phyloP scores from a whole-genome alignment of 2,797 vertebrate genomes.

The Hafferia zeledoni region DNA sequence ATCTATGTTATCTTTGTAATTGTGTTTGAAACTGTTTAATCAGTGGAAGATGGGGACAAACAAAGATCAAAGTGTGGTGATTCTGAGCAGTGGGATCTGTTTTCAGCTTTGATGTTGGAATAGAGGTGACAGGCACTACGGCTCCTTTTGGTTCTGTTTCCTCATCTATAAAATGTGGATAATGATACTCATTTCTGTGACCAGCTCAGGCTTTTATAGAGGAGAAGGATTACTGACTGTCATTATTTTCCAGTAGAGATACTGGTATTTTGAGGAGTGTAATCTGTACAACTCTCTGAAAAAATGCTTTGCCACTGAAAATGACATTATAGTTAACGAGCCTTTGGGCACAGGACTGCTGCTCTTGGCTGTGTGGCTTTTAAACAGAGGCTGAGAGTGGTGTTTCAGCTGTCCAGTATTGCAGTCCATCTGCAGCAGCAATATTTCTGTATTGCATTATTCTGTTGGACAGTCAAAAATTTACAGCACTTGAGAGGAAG shows the following conservation, averaged over 20 bases:
- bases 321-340: not conserved
- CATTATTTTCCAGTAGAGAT: not conserved
- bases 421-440: not conserved
- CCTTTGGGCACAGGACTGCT: not conserved
- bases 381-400: not conserved
- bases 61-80: not conserved
- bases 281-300: not conserved
- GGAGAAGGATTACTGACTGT: not conserved
- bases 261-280: not conserved
- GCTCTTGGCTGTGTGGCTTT: not conserved
- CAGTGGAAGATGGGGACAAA: not conserved
- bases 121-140: not conserved
- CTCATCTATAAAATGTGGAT: not conserved
- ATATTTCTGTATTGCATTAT: not conserved
- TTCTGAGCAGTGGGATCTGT: not conserved
- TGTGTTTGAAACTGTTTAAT: not conserved
- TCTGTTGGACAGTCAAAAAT: not conserved
- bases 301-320: not conserved
- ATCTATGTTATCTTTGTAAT: not conserved
- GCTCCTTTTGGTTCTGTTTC: conserved; percentile 16
- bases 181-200: not conserved
- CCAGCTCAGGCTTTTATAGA: not conserved
- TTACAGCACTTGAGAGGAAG: not conserved
- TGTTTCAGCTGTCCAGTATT: not conserved
- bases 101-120: not conserved